Base-by-base conservation (phyloP, 2,113 vertebrate species). In the Cichladusa arquata region DNA sequence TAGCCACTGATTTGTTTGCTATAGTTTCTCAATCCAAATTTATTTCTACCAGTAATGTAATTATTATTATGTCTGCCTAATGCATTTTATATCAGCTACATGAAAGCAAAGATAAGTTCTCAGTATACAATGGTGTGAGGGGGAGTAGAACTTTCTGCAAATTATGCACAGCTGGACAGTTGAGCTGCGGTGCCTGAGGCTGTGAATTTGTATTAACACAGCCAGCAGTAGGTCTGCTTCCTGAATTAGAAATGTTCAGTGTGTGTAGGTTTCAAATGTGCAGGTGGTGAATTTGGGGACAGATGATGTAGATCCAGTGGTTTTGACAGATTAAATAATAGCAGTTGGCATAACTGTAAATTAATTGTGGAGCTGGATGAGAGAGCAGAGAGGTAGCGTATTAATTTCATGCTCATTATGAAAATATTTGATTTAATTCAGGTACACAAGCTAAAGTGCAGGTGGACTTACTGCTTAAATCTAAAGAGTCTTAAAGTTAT, bases 121-220 rank as follows among this genome's bases (percentile, higher is more conserved):
- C 34, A 50, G 45, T 79, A 44, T 82, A 61, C 45, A 64, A 23
- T 79, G 65, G 42, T 1, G 1, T 81, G 42, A 77, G 44, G 74
- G 69, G 47, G 92, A 90, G 90, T 95, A 94, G 86, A 91, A 92
- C 71, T 83, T 92, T 65, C 67, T 92, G 74, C 92, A 96, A 84
- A 93, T 97, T 81, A 76, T 66, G 31, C 92, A 86, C 95, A 95
- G 95, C 91, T 97, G 93, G 92, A 92, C 84, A 95, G 86, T 91
- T 77, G 83, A 92, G 81, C 48, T 88, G 78, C 67, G 77, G 69
- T 22, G n/a, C 88, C 71, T 5, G 19, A 12, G 81, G 92, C 79
- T 95, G 81, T 92, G 94, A 93, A 84, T 92, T 96, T 95, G 79
- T 92, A 93, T 96, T 97, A 96, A 91, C 85, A 53, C 36, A 92